Base-by-base conservation (phyloP, 2,888 invertebrate species). In the Andrena hattorfiana region DNA sequence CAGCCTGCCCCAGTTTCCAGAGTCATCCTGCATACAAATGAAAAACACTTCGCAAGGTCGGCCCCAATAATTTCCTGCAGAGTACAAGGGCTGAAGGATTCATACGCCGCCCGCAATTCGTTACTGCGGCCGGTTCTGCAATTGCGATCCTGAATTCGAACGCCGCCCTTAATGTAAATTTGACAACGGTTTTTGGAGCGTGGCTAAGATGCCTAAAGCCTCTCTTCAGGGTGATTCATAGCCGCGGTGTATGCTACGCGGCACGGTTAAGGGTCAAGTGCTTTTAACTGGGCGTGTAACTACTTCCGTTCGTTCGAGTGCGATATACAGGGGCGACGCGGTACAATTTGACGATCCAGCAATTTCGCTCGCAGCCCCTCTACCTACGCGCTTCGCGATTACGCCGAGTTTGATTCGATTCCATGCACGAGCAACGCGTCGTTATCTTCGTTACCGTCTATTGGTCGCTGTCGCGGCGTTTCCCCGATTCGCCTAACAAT, bases 191-290 rank as follows among this genome's bases (percentile, higher is more conserved):
- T 83, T 77, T 71, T 63, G 49, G 71, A 74, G 70, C 73, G 67
- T 71, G 49, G 30, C 70, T 48, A 75, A 68, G 67, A 54, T 35
- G 68, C 64, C 28, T 28, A 74, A 67, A 75, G 63, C 59, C 78
- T 23, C 72, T 83, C 48, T 56, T 56, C 23, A n/a, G 26, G 26
- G 10, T 79, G 84, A 83, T 83, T 83, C 75, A 75, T 72, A 74
- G 42, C 63, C 56, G 69, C 60, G 59, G 42, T 73, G 60, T 42
- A 4, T 3, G 42, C 2, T 63, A 63, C 32, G 42, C 16, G 63
- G 64, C 28, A 54, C 56, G n/a, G 28, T 73, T 49, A 56, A 67
- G 59, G 84, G 69, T 84, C 68, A 84, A 84, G 72, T 72, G 75
- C 68, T 84, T 56, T 76, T 48, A 67, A 72, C 63, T 60, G 71